phyloP scores from a whole-genome alignment of 2,797 vertebrate species.

The Phataginus tricuspis region DNA sequence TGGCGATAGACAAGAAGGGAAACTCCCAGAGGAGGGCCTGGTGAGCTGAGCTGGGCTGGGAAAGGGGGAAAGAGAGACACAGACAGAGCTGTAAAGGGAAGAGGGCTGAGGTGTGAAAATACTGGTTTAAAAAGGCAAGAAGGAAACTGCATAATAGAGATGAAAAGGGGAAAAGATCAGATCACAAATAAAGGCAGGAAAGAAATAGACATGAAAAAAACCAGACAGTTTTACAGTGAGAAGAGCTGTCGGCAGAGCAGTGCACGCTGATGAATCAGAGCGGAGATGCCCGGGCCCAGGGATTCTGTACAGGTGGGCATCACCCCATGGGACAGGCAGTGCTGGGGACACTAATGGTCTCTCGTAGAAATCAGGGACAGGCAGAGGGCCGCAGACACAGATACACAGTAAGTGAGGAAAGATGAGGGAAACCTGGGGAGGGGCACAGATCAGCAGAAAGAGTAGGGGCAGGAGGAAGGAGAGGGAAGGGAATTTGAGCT shows the following conservation, averaged over 20 bases:
- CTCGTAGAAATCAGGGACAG: constrained; percentile 46
- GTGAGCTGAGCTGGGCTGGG: constrained; percentile 66
- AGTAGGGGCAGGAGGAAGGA: neutral
- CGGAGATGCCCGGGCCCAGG: constrained; percentile 63
- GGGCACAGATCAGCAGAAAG: neutral
- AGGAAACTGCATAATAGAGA: constrained; percentile 60
- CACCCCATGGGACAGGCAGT: constrained; percentile 64
- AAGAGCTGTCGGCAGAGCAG: constrained; percentile 62
- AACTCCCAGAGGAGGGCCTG: constrained; percentile 58
- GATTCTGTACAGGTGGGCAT: constrained; percentile 27
- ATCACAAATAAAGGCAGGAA: constrained; percentile 37
- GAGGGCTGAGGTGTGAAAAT: constrained; percentile 20
- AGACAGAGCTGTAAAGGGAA: constrained; percentile 51
- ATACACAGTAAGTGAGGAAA: constrained; percentile 45
- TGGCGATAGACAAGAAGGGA: constrained; percentile 68
- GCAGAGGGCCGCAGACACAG: constrained; percentile 46
- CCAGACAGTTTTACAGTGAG: constrained; percentile 35
- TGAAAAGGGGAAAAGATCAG: constrained; percentile 54
- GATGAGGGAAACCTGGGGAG: neutral
- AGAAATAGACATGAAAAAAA: constrained; percentile 40
- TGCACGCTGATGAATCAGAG: constrained; percentile 61
- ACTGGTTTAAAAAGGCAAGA: constrained; percentile 11
- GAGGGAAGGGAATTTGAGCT: constrained; percentile 69
- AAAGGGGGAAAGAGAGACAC: constrained; percentile 11
- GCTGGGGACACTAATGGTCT: constrained; percentile 66